Evolutionary conservation across 2,113 vertebrate genomes (phyloP).

Genomic region (Dendrocopos noguchii): DNA sequence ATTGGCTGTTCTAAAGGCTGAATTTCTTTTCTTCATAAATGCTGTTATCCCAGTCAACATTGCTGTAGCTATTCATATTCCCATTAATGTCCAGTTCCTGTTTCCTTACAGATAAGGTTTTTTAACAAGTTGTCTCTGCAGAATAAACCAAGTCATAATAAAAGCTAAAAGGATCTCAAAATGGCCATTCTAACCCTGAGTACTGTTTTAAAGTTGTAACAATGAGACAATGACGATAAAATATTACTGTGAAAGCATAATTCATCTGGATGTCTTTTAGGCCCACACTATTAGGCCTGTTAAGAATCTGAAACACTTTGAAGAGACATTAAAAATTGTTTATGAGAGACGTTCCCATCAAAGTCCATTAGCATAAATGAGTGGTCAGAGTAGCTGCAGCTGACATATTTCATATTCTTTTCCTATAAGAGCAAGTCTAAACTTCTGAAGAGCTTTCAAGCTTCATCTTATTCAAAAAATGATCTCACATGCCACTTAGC

Average conservation of each 20-base stretch:
- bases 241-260: slow-evolving; percentile 25
- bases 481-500: slow-evolving; percentile 40
- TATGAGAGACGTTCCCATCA: slow-evolving; percentile 34
- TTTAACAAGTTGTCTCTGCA: not conserved
- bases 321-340: slow-evolving; percentile 36
- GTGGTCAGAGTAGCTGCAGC: slow-evolving; percentile 6
- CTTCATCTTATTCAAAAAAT: slow-evolving; percentile 29
- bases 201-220: not conserved
- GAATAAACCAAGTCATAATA: not conserved
- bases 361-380: slow-evolving; percentile 51
- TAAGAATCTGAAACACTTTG: slow-evolving; percentile 24
- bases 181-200: not conserved
- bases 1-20: not conserved
- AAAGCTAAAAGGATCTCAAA: not conserved
- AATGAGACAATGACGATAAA: not conserved
- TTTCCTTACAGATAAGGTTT: not conserved
- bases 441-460: slow-evolving; percentile 48
- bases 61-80: not conserved
- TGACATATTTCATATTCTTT: slow-evolving; percentile 28
- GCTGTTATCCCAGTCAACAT: not conserved
- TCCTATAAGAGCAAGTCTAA: not conserved
- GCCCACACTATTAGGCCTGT: slow-evolving; percentile 1
- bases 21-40: not conserved
- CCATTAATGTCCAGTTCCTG: not conserved
- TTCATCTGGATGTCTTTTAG: not conserved